Conservation (phyloP, 2,888 invertebrate genomes). For the Labia minor region DNA sequence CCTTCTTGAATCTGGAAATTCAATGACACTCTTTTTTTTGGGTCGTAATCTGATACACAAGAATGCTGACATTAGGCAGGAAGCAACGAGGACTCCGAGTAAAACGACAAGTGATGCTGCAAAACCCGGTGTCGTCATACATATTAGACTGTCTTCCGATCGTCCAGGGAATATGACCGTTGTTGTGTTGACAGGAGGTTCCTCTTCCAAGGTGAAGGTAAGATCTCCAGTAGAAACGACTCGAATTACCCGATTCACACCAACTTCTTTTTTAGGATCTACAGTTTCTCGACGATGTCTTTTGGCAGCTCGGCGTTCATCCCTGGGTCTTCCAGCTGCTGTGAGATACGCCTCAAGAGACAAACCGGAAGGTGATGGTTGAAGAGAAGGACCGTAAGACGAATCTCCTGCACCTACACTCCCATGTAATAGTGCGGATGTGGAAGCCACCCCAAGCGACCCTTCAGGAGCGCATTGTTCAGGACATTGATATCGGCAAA, state of each 20-base stretch:
- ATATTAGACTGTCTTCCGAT: constrained; percentile 58
- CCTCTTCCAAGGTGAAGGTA: constrained; percentile 68
- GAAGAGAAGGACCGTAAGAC: constrained; percentile 62
- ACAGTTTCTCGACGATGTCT: constrained; percentile 48
- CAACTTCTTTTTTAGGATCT: constrained; percentile 67
- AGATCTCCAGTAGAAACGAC: constrained; percentile 87
- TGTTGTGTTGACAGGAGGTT: constrained; percentile 43
- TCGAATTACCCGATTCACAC: constrained; percentile 75
- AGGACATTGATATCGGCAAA: constrained; percentile 84
- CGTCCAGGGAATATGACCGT: constrained; percentile 62
- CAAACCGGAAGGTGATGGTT: constrained; percentile 37
- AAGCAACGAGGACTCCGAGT: constrained; percentile 68
- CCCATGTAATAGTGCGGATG: constrained; percentile 28
- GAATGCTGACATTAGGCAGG: constrained; percentile 76
- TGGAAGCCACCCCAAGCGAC: constrained; percentile 27
- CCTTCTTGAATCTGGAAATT: constrained; percentile 8
- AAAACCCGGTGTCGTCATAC: constrained; percentile 91
- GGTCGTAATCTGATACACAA: constrained; percentile 60
- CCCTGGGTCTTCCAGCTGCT: constrained; percentile 54
- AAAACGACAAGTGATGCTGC: constrained; percentile 74
- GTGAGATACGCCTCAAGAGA: constrained; percentile 54
- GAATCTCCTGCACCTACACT: constrained; percentile 40
- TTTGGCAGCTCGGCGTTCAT: constrained; percentile 56
- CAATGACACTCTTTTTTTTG: background rate
- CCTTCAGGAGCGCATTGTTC: constrained; percentile 72